These are phyloP conservation scores for Drosophila parabipectinata DNA, from an alignment of 1,140 invertebrate species.

Conservation along the genomic window DNA sequence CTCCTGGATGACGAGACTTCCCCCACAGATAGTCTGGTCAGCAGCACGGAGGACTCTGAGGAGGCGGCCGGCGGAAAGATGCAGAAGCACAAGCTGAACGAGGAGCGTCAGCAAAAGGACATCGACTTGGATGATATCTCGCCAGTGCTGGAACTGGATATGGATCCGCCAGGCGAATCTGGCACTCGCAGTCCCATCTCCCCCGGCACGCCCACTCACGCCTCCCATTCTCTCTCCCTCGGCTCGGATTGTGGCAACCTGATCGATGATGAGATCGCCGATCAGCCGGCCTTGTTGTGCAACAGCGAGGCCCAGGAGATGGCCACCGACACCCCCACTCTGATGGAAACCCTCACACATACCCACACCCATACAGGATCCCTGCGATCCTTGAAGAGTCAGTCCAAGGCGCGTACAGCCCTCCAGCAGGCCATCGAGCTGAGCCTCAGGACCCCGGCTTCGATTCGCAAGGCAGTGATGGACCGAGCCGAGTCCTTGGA, in stretches of 20 bases:
- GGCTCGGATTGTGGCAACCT: constrained; percentile 88
- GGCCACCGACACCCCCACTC: constrained; percentile 74
- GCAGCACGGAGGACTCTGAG: constrained; percentile 88
- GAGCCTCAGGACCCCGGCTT: constrained; percentile 78
- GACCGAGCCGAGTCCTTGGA: constrained; percentile 88
- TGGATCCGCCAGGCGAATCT: constrained; percentile 18
- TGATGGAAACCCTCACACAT: constrained; percentile 72
- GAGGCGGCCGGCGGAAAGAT: constrained; percentile 83
- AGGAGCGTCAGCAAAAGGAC: constrained; percentile 79
- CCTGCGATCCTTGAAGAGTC: constrained; percentile 72
- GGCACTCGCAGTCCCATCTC: constrained; percentile 85
- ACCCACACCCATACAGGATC: constrained; percentile 66
- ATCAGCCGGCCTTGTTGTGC: constrained; percentile 93
- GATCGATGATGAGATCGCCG: constrained; percentile 95
- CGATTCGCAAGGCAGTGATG: constrained; percentile 66
- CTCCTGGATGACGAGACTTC: constrained; percentile 90
- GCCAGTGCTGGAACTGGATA: constrained; percentile 66
- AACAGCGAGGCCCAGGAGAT: constrained; percentile 83
- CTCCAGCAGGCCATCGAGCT: constrained; percentile 81
- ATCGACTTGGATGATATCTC: constrained; percentile 81
- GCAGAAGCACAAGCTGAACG: constrained; percentile 81
- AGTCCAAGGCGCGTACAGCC: constrained; percentile 72
- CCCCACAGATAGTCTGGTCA: constrained; percentile 90
- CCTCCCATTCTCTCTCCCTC: constrained; percentile 90
- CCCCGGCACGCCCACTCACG: constrained; percentile 91